phyloP scores from a whole-genome alignment of 1,140 invertebrate species.

The Dreissena rostriformis region DNA sequence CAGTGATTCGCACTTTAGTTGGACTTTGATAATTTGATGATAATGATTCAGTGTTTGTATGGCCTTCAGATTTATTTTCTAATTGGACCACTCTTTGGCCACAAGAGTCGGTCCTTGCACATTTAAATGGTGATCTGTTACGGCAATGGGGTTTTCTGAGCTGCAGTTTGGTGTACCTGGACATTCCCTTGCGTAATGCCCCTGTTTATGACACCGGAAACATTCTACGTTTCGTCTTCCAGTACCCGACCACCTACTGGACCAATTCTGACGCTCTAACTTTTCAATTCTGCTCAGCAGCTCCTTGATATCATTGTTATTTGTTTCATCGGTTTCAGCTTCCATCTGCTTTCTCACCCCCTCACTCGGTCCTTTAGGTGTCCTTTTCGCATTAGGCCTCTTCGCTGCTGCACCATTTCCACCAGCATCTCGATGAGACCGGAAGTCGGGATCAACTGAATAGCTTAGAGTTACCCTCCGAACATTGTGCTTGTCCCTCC shows the following conservation, averaged over 20 bases:
- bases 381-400: not conserved
- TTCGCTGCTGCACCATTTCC: not conserved
- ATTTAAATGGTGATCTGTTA: not conserved
- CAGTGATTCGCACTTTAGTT: not conserved
- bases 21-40: not conserved
- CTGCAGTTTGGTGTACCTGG: not conserved
- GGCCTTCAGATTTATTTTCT: too few relatives aligned
- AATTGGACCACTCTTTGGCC: constrained; percentile 11
- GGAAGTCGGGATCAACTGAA: too few relatives aligned
- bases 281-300: not conserved
- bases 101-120: not conserved
- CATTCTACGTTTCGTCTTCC: constrained; percentile 20
- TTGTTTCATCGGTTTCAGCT: not conserved
- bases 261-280: not conserved
- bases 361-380: not conserved
- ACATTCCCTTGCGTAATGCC: constrained; percentile 12
- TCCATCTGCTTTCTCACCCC: not conserved
- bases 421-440: too few relatives aligned
- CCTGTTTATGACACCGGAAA: not conserved
- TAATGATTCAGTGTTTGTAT: not conserved
- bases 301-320: not conserved
- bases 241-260: too few relatives aligned
- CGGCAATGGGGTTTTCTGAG: not conserved
- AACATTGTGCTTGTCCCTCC: not conserved
- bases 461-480: too few relatives aligned